Evolutionary conservation across 2,888 invertebrate species (phyloP), one percentile per base, ranked within the genome.

Genomic region (Pristionchus japonicus): DNA sequence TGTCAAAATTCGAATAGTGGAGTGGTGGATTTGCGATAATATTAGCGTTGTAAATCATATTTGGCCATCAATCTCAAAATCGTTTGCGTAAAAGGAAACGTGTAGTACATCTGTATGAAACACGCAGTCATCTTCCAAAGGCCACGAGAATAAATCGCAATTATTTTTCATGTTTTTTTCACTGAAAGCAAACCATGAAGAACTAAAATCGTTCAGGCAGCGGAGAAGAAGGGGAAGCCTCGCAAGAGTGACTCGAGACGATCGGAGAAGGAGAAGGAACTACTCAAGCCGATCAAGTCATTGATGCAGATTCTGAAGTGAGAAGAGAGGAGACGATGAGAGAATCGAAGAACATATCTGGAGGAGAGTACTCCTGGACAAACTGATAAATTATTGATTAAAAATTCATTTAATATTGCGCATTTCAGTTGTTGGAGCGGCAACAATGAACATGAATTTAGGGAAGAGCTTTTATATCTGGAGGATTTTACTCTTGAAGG

Each of bases 321-420:
- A 61, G 61, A 61, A 11, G 31, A 70, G 31, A 11, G 70, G 34
- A 11, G 27, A n/a, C 64, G 31, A 64, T n/a, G 31, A 70, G 20
- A 34, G 70, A 70, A 70, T 70, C 70, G 37, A 70, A 34, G 70
- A 31, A 70, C 70, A 70, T 70, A 70, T 70, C 70, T 34, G 70
- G 31, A 70, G 70, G n/a, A 61, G n/a, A 61, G 9, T 23, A 61
- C 61, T 61, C 61, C 61, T 27, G 61, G 61, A 61, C 61, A 61
- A 61, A 61, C 61, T 61, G 61, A 61, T 61, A 61, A 61, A 61
- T 4, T 27, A n/a, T 23, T 61, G 23, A 61, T 61, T 2, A 52
- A 23, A 52, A 52, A 52, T 52, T n/a, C n/a, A n/a, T n/a, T n/a
- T n/a, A 52, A 20, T 52, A 17, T 17, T 47, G 9, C 47, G 47